Evolutionary conservation across 2,888 invertebrate species (phyloP).

Genomic region (Nudaria mundana): DNA sequence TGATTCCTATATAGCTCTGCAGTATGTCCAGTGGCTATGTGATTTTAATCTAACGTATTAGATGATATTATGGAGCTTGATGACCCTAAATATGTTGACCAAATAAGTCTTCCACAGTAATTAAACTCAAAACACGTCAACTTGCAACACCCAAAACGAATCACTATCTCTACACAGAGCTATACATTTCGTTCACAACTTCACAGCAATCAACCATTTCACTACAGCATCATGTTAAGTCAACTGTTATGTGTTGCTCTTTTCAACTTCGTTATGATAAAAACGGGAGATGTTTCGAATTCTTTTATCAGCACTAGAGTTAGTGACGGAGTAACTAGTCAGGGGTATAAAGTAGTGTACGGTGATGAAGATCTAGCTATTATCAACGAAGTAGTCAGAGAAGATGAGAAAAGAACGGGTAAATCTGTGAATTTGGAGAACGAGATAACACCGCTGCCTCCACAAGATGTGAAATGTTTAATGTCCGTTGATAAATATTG

Average conservation of each 20-base stretch:
- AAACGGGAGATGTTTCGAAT: constrained; percentile 16
- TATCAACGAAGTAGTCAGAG: constrained; percentile 55
- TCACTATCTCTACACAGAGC: constrained; percentile 20
- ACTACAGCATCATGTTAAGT: constrained; percentile 43
- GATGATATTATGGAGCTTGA: no score
- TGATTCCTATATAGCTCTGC: no score
- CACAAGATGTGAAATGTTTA: constrained; percentile 66
- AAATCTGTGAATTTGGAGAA: constrained; percentile 46
- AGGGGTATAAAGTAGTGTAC: constrained; percentile 54
- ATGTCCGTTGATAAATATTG: constrained; percentile 69
- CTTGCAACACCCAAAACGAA: constrained; percentile 40
- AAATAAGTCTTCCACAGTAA: constrained; percentile 46
- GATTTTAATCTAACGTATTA: no score
- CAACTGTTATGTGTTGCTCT: constrained; percentile 28
- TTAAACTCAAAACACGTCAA: constrained; percentile 46
- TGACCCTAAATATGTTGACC: constrained; percentile 48
- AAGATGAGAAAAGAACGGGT: constrained; percentile 44
- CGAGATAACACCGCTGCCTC: constrained; percentile 46
- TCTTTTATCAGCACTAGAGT: constrained; percentile 44
- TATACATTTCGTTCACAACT: constrained; percentile 24
- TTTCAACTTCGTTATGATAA: constrained; percentile 14
- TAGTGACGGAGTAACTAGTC: constrained; percentile 50
- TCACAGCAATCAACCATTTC: constrained; percentile 25
- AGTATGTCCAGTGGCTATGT: no score
- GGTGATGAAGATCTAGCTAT: constrained; percentile 59